These are phyloP conservation scores for Pseudopodoces humilis DNA, from an alignment of 2,113 vertebrate genomes.

Conservation along the genomic window DNA sequence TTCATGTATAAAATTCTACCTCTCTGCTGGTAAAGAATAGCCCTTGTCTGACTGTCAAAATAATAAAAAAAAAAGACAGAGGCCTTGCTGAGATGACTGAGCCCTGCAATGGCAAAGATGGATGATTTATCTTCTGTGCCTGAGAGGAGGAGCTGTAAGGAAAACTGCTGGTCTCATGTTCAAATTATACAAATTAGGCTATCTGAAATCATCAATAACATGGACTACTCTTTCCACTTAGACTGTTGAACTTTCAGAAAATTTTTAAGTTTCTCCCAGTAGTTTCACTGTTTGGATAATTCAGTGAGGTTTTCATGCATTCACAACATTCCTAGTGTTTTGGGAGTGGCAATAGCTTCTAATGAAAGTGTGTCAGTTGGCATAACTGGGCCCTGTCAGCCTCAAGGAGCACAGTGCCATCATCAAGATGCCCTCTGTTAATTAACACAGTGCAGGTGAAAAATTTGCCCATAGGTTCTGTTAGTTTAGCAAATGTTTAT, in stretches of 20 bases:
- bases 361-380: neutral
- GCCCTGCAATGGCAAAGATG: neutral
- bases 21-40: neutral
- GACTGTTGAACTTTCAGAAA: neutral
- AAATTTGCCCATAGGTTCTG: neutral
- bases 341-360: neutral
- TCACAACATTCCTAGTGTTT: neutral
- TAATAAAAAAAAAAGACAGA: neutral
- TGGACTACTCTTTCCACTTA: neutral
- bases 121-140: neutral
- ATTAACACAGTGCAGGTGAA: neutral
- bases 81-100: neutral
- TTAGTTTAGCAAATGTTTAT: neutral
- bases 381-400: neutral
- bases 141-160: neutral
- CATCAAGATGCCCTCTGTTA: neutral
- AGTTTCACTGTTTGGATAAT: neutral
- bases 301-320: neutral
- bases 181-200: neutral
- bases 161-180: neutral
- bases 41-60: neutral
- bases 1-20: neutral
- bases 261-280: neutral
- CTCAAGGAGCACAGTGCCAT: neutral
- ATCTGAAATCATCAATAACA: neutral